phyloP scores from a whole-genome alignment of 2,888 invertebrate species.

The Strigamia transsilvanica region DNA sequence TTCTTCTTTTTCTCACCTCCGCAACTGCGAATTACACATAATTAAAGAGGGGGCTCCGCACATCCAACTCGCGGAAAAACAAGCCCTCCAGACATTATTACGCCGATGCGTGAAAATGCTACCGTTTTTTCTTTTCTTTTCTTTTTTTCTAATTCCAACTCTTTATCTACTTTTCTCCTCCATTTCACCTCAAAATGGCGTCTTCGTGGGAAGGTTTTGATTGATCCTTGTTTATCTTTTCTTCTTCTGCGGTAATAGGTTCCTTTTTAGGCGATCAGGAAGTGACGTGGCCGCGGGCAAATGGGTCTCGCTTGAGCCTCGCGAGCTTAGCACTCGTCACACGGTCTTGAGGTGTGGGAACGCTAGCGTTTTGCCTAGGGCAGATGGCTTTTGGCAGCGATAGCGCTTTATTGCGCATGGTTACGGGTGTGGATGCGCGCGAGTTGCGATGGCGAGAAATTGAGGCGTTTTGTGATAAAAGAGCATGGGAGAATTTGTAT shows the following conservation, averaged over 20 bases:
- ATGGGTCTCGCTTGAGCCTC: background rate
- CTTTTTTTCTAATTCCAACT: constrained; percentile 31
- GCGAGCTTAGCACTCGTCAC: constrained; percentile 45
- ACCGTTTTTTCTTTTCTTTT: constrained; percentile 15
- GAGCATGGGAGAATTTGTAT: constrained; percentile 1
- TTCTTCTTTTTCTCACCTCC: constrained; percentile 45
- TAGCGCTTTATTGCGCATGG: constrained; percentile 39
- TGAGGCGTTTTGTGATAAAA: constrained; percentile 35
- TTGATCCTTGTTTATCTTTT: constrained; percentile 27
- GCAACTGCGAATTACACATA: constrained; percentile 38
- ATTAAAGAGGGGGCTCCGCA: constrained; percentile 35
- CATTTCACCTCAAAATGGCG: constrained; percentile 41
- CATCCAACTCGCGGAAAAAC: constrained; percentile 45
- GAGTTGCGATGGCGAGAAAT: constrained; percentile 45
- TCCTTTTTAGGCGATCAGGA: constrained; percentile 40
- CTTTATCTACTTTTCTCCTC: constrained; percentile 40
- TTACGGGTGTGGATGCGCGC: constrained; percentile 35
- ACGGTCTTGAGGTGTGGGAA: constrained; percentile 45
- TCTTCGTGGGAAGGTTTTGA: constrained; percentile 35
- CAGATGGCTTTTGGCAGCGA: constrained; percentile 40
- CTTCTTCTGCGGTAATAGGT: background rate
- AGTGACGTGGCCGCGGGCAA: constrained; percentile 22
- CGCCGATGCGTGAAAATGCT: constrained; percentile 40
- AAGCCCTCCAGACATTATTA: constrained; percentile 42
- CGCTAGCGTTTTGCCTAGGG: constrained; percentile 39